Conservation (phyloP, 1,140 invertebrate genomes). For the Copidosoma floridanum region DNA sequence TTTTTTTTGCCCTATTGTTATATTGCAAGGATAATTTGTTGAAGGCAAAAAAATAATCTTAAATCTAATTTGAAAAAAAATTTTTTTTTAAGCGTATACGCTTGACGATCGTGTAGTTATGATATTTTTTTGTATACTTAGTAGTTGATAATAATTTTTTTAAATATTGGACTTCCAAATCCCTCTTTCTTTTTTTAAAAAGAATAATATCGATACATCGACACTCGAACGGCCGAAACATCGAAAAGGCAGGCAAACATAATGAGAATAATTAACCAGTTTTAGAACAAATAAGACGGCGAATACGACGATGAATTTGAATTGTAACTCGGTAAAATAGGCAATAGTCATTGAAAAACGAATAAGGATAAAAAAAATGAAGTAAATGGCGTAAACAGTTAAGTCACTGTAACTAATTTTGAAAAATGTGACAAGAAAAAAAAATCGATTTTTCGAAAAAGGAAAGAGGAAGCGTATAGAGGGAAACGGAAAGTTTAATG, state of each 20-base stretch:
- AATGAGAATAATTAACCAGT: not conserved
- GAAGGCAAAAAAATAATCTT: slow-evolving; percentile 27
- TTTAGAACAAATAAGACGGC: slow-evolving; percentile 15
- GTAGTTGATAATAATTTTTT: slow-evolving; percentile 28
- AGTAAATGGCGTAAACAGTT: slow-evolving; percentile 23
- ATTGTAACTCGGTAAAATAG: no score
- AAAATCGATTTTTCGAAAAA: slow-evolving; percentile 25
- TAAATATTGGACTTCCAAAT: slow-evolving; percentile 2
- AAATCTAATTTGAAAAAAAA: no score
- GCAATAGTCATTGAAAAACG: slow-evolving; percentile 21
- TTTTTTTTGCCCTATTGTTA: not conserved
- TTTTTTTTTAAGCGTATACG: slow-evolving; percentile 38
- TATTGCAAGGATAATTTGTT: no score
- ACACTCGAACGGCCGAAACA: slow-evolving; percentile 26
- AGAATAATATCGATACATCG: slow-evolving; percentile 27
- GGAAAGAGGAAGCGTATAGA: slow-evolving; percentile 26
- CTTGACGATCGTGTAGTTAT: slow-evolving; percentile 25
- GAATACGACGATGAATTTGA: slow-evolving; percentile 18
- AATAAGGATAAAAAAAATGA: slow-evolving; percentile 28
- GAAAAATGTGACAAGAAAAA: slow-evolving; percentile 10
- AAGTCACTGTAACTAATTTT: slow-evolving; percentile 26
- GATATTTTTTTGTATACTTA: slow-evolving; percentile 28
- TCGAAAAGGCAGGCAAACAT: slow-evolving; percentile 11
- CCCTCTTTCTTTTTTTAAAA: slow-evolving; percentile 29
- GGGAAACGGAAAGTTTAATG: slow-evolving; percentile 18